phyloP scores from a whole-genome alignment of 2,888 invertebrate species.

The Acanthosepion lycidas region DNA sequence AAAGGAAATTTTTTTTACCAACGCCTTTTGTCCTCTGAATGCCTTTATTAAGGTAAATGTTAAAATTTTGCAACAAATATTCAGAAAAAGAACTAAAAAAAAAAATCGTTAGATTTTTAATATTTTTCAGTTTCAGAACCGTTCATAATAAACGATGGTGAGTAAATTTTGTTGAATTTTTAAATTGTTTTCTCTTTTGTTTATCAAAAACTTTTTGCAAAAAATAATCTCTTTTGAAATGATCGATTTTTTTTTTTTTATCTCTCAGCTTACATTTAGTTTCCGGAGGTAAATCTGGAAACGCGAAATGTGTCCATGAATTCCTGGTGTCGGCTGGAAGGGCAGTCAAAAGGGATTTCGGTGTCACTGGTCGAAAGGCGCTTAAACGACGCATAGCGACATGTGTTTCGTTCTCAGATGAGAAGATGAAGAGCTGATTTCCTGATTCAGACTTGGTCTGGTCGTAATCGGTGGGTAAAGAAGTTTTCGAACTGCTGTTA shows the following conservation, averaged over 20 bases:
- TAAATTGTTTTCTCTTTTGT: no score
- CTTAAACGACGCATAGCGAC: slow-evolving; percentile 54
- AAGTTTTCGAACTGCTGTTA: slow-evolving; percentile 36
- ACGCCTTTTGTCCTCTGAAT: no score
- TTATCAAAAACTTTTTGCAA: no score
- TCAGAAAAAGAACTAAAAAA: no score
- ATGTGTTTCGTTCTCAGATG: slow-evolving; percentile 42
- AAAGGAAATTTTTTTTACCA: no score
- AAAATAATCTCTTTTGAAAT: no score
- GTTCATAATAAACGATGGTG: no score
- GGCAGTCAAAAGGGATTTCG: slow-evolving; percentile 48
- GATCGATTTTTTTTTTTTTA: neutral
- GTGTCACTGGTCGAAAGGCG: slow-evolving; percentile 58
- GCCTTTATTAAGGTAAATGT: no score
- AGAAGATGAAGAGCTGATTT: neutral
- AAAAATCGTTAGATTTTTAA: no score
- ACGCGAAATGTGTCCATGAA: neutral
- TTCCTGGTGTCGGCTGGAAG: neutral
- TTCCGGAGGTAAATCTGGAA: neutral
- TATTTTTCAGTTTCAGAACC: no score
- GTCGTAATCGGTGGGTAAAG: neutral
- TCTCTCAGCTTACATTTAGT: neutral
- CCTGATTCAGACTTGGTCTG: neutral
- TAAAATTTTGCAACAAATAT: no score
- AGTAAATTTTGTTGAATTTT: no score